phyloP scores from a whole-genome alignment of 1,140 invertebrate genomes.

The Drosophila ambigua region DNA sequence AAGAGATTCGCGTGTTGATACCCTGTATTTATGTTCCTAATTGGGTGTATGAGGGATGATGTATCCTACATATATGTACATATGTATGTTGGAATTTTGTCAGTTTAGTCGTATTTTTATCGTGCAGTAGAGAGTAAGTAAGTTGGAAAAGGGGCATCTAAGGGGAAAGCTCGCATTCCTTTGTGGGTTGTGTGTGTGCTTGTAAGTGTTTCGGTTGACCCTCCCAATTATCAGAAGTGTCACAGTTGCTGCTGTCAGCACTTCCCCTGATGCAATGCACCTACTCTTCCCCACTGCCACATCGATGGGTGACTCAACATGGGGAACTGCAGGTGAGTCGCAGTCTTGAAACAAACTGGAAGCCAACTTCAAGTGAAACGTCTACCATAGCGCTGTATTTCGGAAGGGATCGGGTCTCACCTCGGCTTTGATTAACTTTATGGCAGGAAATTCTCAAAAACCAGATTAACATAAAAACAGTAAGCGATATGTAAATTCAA shows the following conservation, averaged over 20 bases:
- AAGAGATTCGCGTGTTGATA: conserved; percentile 4
- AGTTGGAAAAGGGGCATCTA: too few species aligned
- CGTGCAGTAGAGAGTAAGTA: too few species aligned
- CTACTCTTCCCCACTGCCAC: not conserved
- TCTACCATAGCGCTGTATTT: conserved; percentile 1
- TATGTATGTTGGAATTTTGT: too few species aligned
- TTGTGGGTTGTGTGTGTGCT: conserved; percentile 14
- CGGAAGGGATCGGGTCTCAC: not conserved
- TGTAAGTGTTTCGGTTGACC: conserved; percentile 63
- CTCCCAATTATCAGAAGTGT: conserved; percentile 63
- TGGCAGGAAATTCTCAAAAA: conserved; percentile 53
- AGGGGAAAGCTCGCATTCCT: too few species aligned
- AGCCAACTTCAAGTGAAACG: not conserved
- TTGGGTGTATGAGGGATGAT: too few species aligned
- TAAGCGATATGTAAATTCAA: conserved; percentile 59
- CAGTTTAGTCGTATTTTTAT: too few species aligned
- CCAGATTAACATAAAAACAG: conserved; percentile 13
- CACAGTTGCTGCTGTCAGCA: conserved; percentile 55
- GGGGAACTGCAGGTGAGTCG: conserved; percentile 15
- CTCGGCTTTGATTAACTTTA: conserved; percentile 37
- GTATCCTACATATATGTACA: too few species aligned
- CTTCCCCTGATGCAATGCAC: conserved; percentile 8
- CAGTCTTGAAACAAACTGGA: not conserved
- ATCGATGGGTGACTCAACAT: conserved; percentile 9
- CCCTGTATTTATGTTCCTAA: conserved; percentile 2